Evolutionary conservation across 2,888 invertebrate genomes (phyloP).

Genomic region (Craniophora ligustri): DNA sequence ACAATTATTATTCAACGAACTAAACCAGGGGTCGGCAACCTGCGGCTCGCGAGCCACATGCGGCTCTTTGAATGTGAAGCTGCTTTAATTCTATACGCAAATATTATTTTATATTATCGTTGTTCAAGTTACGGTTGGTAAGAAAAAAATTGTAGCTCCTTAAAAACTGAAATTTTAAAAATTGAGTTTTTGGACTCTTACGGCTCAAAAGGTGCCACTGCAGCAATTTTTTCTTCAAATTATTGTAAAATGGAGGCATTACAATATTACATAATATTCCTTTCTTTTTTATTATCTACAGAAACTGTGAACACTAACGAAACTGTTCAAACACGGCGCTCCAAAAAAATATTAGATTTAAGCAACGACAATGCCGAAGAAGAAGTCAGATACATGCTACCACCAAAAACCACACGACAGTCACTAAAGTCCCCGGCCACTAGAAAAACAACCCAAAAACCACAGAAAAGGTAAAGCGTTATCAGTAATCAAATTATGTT

Average conservation of each 20-base stretch:
- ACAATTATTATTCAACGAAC: too few species aligned
- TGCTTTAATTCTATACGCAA: too few species aligned
- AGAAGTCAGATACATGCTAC: conserved; percentile 56
- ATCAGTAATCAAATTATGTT: conserved; percentile 17
- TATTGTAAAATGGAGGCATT: background rate
- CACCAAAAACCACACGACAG: conserved; percentile 38
- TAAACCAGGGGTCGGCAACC: too few species aligned
- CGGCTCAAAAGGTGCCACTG: too few species aligned
- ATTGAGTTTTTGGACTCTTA: too few species aligned
- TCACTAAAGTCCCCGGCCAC: conserved; percentile 12
- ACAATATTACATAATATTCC: background rate
- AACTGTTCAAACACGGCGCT: conserved; percentile 27
- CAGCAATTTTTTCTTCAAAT: too few species aligned
- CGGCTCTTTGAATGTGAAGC: too few species aligned
- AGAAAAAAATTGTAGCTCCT: too few species aligned
- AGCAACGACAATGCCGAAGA: conserved; percentile 38
- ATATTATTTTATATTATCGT: too few species aligned
- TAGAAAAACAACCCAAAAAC: conserved; percentile 33
- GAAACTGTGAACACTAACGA: conserved; percentile 29
- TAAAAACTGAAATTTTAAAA: too few species aligned
- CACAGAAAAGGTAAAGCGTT: conserved; percentile 48
- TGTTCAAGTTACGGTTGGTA: too few species aligned
- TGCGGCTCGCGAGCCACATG: too few species aligned
- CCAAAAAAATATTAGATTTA: conserved; percentile 29
- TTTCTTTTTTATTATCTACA: conserved; percentile 12